These are phyloP conservation scores for Baryphthengus martii DNA, from an alignment of 2,113 vertebrate species.

Conservation along the genomic window DNA sequence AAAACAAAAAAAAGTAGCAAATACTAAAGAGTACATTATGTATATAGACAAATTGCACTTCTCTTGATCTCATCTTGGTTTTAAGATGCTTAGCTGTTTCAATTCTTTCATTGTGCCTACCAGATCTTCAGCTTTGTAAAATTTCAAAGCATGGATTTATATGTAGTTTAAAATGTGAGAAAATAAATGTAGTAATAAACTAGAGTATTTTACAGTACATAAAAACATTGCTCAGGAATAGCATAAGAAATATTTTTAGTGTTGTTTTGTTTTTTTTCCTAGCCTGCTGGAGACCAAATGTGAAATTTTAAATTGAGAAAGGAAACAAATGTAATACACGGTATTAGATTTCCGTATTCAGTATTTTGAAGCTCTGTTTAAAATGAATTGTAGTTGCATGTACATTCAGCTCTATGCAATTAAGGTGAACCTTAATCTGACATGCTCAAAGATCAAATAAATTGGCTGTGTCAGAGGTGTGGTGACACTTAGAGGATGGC, in stretches of 20 bases:
- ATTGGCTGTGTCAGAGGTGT: not conserved
- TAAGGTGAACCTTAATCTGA: not conserved
- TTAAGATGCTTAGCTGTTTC: conserved; percentile 35
- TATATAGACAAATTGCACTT: conserved; percentile 36
- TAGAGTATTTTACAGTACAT: conserved; percentile 35
- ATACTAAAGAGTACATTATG: not conserved
- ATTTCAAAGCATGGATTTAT: conserved; percentile 53
- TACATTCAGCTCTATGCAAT: conserved; percentile 34
- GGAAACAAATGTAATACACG: not conserved
- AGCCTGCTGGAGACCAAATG: conserved; percentile 26
- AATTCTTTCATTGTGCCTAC: conserved; percentile 14
- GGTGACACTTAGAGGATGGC: not conserved
- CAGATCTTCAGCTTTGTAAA: conserved; percentile 32
- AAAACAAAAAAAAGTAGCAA: not conserved
- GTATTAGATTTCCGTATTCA: not conserved
- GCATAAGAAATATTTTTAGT: conserved; percentile 44
- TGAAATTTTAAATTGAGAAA: not conserved
- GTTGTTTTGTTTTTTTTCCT: not conserved
- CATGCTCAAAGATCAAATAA: not conserved
- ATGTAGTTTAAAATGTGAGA: conserved; percentile 18
- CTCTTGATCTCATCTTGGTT: conserved; percentile 6
- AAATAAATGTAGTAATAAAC: conserved; percentile 17
- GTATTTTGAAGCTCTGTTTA: not conserved
- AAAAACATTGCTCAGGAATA: conserved; percentile 53
- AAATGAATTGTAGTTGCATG: conserved; percentile 4